Evolutionary conservation across 1,140 invertebrate species (phyloP), one percentile per base, ranked within the genome.

Genomic region (Drosophila grimshawi): DNA sequence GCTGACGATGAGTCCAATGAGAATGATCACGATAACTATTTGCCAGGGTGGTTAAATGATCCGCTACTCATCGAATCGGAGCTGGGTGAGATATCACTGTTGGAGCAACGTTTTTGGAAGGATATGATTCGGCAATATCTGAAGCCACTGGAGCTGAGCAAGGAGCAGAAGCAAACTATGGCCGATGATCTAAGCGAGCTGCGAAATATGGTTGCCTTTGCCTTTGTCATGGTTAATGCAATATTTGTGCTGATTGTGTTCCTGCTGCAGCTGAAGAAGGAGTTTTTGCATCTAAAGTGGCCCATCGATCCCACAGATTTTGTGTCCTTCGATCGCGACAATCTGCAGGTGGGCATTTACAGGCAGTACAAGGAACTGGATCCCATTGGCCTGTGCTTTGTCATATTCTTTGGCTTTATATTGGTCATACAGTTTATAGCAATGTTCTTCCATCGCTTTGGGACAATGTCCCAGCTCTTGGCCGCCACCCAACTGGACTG

Each of bases 381-480:
- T 86, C 96, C 96, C 0, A 96, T 97, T 64, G 96, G 96, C 66
- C 93, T 97, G 1, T 94, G 96, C 8, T 96, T 97, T 83, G 94
- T 97, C 32, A 91, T 95, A 11, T 96, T 96, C 75, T 97, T 97
- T 81, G 95, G 95, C 5, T 78, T 95, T 3, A 88, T 96, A 39
- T 89, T 98, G 19, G 79, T 95, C 0, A 95, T 97, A 46, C 96
- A 98, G 93, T 97, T 97, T 80, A 78, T 96, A 2, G 96, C 95
- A 11, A 98, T 98, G 97, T 93, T 97, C 30, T 94, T 97, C 71
- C 97, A 98, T 93, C 94, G 97, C 33, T 97, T 97, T 76, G 95
- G 95, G 11, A 98, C 97, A 0, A 95, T 97, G 80, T 95, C 96
- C 1, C 97, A 98, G 91, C 95, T 98, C 66, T 93, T 98, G 67